Evolutionary conservation across 2,113 vertebrate genomes (phyloP).

Genomic region (Leptosomus discolor): DNA sequence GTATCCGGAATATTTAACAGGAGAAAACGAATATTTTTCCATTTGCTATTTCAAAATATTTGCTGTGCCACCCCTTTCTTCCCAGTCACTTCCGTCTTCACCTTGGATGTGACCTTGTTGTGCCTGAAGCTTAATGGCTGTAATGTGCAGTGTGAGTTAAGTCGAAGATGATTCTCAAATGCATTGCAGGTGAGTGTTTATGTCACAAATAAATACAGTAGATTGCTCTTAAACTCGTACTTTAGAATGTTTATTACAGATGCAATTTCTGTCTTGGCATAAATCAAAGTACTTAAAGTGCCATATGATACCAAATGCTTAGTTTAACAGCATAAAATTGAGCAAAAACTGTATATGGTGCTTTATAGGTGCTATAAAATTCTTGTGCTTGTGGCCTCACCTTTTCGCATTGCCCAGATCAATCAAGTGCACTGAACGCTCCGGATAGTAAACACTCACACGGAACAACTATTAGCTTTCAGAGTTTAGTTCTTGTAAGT

Average conservation of each 20-base stretch:
- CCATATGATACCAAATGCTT: conserved; percentile 69
- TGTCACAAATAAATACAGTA: conserved; percentile 72
- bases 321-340: conserved; percentile 65
- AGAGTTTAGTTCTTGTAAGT: neutral
- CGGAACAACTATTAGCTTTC: conserved; percentile 32
- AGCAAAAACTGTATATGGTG: conserved; percentile 44
- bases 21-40: conserved; percentile 9
- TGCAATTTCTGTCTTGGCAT: conserved; percentile 65
- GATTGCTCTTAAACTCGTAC: conserved; percentile 61
- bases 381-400: conserved; percentile 10
- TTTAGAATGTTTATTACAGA: conserved; percentile 62
- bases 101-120: conserved; percentile 71
- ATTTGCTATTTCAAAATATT: conserved; percentile 18
- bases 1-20: neutral
- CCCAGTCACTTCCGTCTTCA: conserved; percentile 18
- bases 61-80: conserved; percentile 22
- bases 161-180: conserved; percentile 47
- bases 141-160: conserved; percentile 37
- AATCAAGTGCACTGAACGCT: conserved; percentile 28
- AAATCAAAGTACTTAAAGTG: conserved; percentile 72
- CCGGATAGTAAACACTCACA: neutral
- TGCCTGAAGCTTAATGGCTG: conserved; percentile 46
- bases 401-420: conserved; percentile 54
- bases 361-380: conserved; percentile 73
- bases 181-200: conserved; percentile 66